phyloP scores from a whole-genome alignment of 2,888 invertebrate genomes.

The Ecliptopera silaceata region DNA sequence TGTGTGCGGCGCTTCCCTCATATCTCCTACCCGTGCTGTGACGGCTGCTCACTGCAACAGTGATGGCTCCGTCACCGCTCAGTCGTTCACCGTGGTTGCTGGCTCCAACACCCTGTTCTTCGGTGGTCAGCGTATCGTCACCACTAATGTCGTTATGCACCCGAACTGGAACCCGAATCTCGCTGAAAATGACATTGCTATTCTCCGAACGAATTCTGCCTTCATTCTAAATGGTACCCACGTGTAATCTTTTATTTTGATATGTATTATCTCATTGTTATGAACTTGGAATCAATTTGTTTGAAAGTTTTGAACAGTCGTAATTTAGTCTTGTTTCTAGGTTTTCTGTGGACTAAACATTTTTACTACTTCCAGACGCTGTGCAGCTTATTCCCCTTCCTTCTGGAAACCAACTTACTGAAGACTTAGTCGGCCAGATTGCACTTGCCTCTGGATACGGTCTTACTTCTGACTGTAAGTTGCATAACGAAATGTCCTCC shows the following conservation, averaged over 20 bases:
- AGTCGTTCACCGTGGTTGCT: constrained; percentile 50
- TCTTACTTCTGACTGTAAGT: constrained; percentile 51
- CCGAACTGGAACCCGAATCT: constrained; percentile 46
- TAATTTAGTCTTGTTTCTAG: too few relatives aligned
- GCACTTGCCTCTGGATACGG: constrained; percentile 60
- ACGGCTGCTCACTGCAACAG: constrained; percentile 59
- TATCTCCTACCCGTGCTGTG: constrained; percentile 42
- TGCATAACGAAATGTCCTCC: neutral
- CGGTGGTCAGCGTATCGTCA: constrained; percentile 49
- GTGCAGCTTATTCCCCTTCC: constrained; percentile 58
- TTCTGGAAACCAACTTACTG: constrained; percentile 33
- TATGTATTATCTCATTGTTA: too few relatives aligned
- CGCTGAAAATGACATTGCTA: constrained; percentile 51
- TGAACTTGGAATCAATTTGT: too few relatives aligned
- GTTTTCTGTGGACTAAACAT: neutral
- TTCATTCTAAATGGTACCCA: too few relatives aligned
- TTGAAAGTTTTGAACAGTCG: too few relatives aligned
- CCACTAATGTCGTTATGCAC: constrained; percentile 45
- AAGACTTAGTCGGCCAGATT: constrained; percentile 40
- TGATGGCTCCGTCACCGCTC: constrained; percentile 49
- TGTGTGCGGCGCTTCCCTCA: constrained; percentile 55
- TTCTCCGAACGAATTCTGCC: constrained; percentile 36
- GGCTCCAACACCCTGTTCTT: constrained; percentile 54
- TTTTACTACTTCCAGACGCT: constrained; percentile 36
- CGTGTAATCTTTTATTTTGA: too few relatives aligned